Evolutionary conservation across 2,797 vertebrate species (phyloP).

Genomic region (Notamacropus eugenii): DNA sequence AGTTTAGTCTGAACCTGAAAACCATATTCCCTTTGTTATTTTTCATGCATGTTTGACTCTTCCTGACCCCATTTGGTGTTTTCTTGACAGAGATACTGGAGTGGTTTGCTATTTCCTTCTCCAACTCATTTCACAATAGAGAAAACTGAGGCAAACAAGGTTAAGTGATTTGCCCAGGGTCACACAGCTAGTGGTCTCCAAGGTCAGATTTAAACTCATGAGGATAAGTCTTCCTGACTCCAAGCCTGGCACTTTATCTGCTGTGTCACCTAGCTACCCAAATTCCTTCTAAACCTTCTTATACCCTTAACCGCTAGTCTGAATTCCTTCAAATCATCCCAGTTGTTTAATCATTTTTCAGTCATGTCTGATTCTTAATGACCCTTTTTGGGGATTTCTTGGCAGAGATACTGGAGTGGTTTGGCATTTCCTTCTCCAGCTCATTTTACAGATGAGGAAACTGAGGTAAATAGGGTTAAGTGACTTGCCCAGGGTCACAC

Average conservation of each 20-base stretch:
- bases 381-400: background rate
- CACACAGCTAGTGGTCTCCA: background rate
- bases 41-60: background rate
- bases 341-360: background rate
- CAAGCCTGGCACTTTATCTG: background rate
- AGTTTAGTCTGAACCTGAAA: background rate
- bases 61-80: background rate
- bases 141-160: background rate
- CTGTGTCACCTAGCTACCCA: background rate
- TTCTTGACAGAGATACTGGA: background rate
- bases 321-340: background rate
- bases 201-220: background rate
- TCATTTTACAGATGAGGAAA: background rate
- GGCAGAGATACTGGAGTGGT: background rate
- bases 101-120: background rate
- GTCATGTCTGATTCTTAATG: background rate
- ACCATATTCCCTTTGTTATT: background rate
- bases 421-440: background rate
- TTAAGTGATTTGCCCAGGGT: background rate
- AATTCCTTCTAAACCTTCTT: background rate
- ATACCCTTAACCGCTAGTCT: background rate
- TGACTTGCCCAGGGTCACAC: background rate
- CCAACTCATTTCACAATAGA: background rate
- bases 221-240: background rate
- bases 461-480: background rate